Percentiles rank a stretch among this genome's conserved stretches.
phyloP scores from a whole-genome alignment of 2,888 invertebrate species.

The Amphipyra tragopoginis region DNA sequence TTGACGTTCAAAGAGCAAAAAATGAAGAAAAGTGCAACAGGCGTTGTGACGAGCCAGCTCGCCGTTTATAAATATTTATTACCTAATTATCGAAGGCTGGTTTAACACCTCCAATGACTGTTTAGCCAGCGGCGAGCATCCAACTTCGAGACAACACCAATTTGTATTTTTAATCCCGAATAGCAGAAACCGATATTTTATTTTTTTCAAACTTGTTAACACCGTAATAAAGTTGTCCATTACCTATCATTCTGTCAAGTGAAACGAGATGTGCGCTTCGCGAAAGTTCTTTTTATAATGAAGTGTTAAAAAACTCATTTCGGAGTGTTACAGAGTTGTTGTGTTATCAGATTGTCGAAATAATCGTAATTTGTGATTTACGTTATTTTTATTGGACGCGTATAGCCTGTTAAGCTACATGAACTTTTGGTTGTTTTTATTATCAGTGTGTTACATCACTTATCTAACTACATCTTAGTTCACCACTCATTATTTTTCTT shows the following conservation, averaged over 20 bases:
- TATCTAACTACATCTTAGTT: constrained; percentile 47
- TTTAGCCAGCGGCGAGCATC: constrained; percentile 72
- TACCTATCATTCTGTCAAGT: constrained; percentile 69
- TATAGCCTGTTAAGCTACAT: constrained; percentile 48
- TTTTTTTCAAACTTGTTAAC: constrained; percentile 68
- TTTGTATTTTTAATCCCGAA: constrained; percentile 67
- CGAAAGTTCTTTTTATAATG: constrained; percentile 56
- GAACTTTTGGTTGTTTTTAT: constrained; percentile 51
- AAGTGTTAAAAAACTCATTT: constrained; percentile 55
- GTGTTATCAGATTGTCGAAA: constrained; percentile 51
- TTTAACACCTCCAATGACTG: constrained; percentile 77
- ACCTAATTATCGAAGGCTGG: constrained; percentile 81
- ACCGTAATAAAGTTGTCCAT: constrained; percentile 74
- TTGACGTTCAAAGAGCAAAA: constrained; percentile 74
- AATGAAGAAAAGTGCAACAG: constrained; percentile 65
- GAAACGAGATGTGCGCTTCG: constrained; percentile 59
- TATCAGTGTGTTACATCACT: constrained; percentile 47
- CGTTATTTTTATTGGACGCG: constrained; percentile 39
- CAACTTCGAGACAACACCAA: constrained; percentile 65
- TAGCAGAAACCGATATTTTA: constrained; percentile 52
- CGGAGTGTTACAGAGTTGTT: constrained; percentile 45
- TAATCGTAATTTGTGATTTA: constrained; percentile 58
- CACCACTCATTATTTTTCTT: constrained; percentile 7
- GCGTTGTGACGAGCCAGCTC: constrained; percentile 75
- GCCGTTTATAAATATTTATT: constrained; percentile 88